Evolutionary conservation across 2,797 vertebrate species (phyloP).

Genomic region (Argyrosomus regius): DNA sequence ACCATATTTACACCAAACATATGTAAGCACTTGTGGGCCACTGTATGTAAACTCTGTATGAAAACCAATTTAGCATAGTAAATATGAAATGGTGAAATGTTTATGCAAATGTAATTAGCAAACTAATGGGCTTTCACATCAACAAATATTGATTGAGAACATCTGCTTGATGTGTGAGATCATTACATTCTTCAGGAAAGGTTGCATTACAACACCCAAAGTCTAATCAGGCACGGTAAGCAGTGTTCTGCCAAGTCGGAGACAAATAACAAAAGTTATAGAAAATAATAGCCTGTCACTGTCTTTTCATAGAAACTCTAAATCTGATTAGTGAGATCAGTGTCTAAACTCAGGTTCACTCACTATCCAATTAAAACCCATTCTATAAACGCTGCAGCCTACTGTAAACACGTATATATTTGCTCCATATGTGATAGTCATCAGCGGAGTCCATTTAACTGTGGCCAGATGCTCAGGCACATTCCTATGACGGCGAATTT

Average conservation of each 20-base stretch:
- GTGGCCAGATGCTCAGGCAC: constrained; percentile 81
- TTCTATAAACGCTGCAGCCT: constrained; percentile 80
- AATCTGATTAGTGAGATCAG: constrained; percentile 41
- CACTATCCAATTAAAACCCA: constrained; percentile 82
- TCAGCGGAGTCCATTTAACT: constrained; percentile 81
- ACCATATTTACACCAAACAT: constrained; percentile 64
- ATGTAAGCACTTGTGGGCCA: constrained; percentile 74
- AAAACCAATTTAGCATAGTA: constrained; percentile 69
- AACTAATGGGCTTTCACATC: constrained; percentile 73
- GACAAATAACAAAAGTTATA: constrained; percentile 45
- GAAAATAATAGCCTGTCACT: constrained; percentile 44
- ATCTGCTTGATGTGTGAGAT: constrained; percentile 80
- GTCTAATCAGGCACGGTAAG: constrained; percentile 64
- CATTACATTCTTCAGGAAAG: constrained; percentile 70
- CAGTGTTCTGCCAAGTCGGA: constrained; percentile 53
- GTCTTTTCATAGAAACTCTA: constrained; percentile 22
- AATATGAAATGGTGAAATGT: constrained; percentile 76
- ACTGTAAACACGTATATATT: constrained; percentile 82
- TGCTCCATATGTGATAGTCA: constrained; percentile 82
- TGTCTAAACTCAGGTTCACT: constrained; percentile 75
- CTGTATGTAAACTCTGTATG: constrained; percentile 74
- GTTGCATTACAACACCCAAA: constrained; percentile 67
- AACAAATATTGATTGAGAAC: constrained; percentile 79
- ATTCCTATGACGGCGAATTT: constrained; percentile 70
- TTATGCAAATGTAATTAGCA: constrained; percentile 86